Percentiles rank a stretch among this genome's conserved stretches.
Evolutionary conservation across 2,888 invertebrate genomes (phyloP).

Genomic region (Rotaria socialis): DNA sequence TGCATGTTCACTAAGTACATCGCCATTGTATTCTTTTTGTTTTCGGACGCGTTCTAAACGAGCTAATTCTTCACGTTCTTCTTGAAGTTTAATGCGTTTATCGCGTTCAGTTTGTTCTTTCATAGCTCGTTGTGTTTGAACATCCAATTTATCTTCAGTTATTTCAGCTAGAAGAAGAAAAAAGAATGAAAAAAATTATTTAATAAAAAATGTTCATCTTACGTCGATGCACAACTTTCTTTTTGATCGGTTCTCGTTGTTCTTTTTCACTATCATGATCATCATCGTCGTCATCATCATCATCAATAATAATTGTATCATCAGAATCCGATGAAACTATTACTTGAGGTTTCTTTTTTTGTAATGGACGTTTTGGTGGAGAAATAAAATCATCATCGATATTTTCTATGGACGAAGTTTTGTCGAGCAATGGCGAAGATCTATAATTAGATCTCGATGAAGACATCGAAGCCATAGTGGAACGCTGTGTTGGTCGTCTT

Average conservation of each 20-base stretch:
- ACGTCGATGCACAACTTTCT: conserved; percentile 8
- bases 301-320: neutral
- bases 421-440: neutral
- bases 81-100: conserved; percentile 41
- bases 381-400: neutral
- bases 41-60: neutral
- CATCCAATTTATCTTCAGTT: conserved; percentile 31
- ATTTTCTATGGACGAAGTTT: neutral
- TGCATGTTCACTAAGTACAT: neutral
- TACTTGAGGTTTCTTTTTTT: neutral
- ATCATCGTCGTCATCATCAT: neutral
- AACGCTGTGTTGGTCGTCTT: neutral
- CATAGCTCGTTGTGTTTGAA: conserved; percentile 35
- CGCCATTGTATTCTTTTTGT: neutral
- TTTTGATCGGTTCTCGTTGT: neutral
- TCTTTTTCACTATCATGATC: neutral
- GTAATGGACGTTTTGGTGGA: neutral
- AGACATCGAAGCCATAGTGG: neutral
- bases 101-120: conserved; percentile 40
- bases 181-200: neutral
- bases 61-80: neutral
- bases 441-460: neutral
- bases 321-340: neutral
- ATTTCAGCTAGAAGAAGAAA: conserved; percentile 11
- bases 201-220: neutral